Base-by-base conservation (phyloP, 1,140 invertebrate genomes). In the Orchesella cincta region DNA sequence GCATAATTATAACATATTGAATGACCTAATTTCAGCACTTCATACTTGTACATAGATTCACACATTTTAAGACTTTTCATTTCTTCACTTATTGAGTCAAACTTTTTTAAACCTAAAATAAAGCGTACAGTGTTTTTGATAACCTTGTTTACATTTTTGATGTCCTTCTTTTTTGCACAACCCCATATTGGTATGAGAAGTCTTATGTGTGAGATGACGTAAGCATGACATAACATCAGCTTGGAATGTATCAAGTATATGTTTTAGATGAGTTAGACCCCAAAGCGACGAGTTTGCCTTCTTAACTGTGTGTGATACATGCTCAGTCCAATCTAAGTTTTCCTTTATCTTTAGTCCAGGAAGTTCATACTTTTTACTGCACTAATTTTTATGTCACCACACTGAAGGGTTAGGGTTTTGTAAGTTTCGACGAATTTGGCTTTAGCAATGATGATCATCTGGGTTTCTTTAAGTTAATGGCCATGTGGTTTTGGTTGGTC, bases 391-490 rank as follows among this genome's bases (percentile, higher is more conserved):
- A 23, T 34, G 23, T 23, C 31, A 18, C 16, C 46, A 23, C 12
- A 57, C 8, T 16, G 14, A n/a, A 26, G 26, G 3, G 5, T 77
- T 29, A n/a, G 62, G 12, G 34, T 26, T 16, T 1, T 16, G 2
- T 14, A 31, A 26, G 54, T 5, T 18, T 57, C 26, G 54, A 3
- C 54, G 8, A 57, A 57, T 57, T 14, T 57, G 14, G 54, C 12
- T 26, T n/a, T 57, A 18, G 54, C 54, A 5, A 26, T 33, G 14
- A 31, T 51, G 14, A 31, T 57, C 51, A 77, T 51, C 36, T 77
- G 5, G 26, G 70, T 57, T 73, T 77, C 73, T 8, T 72, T 26
- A 29, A 5, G n/a, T 57, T 57, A 57, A 77, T 29, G 8, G n/a
- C 39, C 67, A 77, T 35, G 14, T 28, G 16, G 33, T 77, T 77